Conservation (phyloP, 2,888 invertebrate species). For the Anoplius nigerrimus region DNA sequence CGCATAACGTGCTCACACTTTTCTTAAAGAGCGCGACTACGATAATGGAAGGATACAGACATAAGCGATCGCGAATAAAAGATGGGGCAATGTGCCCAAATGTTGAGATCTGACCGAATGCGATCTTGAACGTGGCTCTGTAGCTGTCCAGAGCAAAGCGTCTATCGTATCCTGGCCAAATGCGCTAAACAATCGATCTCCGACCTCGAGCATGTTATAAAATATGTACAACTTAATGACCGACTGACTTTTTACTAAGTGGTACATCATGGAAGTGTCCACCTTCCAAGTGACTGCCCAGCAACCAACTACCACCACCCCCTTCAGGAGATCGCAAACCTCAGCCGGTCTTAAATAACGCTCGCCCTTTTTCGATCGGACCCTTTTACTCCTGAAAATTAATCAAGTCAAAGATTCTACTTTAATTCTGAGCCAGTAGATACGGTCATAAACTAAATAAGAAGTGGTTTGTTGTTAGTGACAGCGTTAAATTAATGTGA, state of each 20-base stretch:
- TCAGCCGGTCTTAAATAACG: conserved; percentile 89
- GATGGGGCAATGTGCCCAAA: conserved; percentile 91
- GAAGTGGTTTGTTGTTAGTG: no score
- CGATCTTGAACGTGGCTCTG: conserved; percentile 88
- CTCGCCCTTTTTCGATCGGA: conserved; percentile 72
- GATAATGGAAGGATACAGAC: conserved; percentile 87
- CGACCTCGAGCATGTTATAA: conserved; percentile 99
- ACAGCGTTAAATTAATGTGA: no score
- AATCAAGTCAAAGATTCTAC: neutral
- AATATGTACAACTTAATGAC: conserved; percentile 99
- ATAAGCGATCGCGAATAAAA: conserved; percentile 93
- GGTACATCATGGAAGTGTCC: conserved; percentile 98
- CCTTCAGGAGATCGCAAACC: conserved; percentile 96
- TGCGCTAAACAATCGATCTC: conserved; percentile 95
- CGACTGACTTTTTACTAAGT: conserved; percentile 97
- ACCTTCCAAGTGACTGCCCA: conserved; percentile 92
- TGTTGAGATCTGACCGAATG: conserved; percentile 78
- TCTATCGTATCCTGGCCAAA: conserved; percentile 99
- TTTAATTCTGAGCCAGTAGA: no score
- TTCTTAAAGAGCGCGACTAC: neutral
- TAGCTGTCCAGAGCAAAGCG: conserved; percentile 98
- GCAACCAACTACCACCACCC: conserved; percentile 89
- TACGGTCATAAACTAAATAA: no score
- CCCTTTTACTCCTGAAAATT: conserved; percentile 56
- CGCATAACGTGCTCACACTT: neutral